Conservation (phyloP, 2,113 vertebrate species). For the Eurystomus gularis region DNA sequence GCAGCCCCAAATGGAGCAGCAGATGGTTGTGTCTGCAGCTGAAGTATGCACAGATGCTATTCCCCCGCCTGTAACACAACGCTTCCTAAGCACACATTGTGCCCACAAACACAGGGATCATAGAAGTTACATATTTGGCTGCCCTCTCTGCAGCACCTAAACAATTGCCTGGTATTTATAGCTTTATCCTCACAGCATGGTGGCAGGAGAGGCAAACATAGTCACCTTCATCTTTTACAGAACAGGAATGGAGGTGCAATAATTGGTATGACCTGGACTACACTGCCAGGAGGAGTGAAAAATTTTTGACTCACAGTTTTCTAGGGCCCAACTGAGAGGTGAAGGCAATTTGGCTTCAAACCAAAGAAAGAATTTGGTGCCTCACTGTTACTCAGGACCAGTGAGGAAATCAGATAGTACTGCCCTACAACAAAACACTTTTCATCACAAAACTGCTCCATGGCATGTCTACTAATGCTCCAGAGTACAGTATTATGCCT, state of each 20-base stretch:
- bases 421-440: background rate
- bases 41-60: slow-evolving; percentile 49
- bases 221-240: background rate
- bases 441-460: background rate
- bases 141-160: background rate
- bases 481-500: background rate
- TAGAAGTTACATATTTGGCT: slow-evolving; percentile 2
- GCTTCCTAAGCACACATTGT: slow-evolving; percentile 34
- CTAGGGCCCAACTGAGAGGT: background rate
- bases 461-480: background rate
- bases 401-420: background rate
- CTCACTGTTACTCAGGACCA: background rate
- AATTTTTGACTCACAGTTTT: background rate
- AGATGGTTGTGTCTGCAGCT: slow-evolving; percentile 59
- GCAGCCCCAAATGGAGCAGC: slow-evolving; percentile 39
- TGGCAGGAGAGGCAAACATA: background rate
- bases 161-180: background rate
- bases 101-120: background rate
- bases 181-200: background rate
- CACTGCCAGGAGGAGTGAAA: background rate
- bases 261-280: background rate
- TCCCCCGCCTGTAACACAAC: background rate
- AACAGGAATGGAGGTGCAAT: background rate
- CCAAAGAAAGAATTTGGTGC: background rate
- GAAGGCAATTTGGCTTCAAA: background rate